A percentile compares a stretch with the other conserved stretches of the same genome.
Conservation (phyloP, 2,113 vertebrate species). For the Engraulis encrasicolus region DNA sequence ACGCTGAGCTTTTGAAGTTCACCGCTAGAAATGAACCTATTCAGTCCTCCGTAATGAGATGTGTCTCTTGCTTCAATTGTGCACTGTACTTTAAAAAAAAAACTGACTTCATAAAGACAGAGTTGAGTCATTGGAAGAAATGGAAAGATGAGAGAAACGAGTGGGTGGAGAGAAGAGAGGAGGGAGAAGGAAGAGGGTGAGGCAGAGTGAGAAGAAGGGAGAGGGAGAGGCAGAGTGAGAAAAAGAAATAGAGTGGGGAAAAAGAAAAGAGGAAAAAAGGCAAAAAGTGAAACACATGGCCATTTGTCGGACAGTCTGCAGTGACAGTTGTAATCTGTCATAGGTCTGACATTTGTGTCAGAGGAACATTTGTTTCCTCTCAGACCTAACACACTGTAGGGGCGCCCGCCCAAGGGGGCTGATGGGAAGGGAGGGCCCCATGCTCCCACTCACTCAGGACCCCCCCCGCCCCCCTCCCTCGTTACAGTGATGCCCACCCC, state of each 20-base stretch:
- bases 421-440: constrained; percentile 22
- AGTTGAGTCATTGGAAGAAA: constrained; percentile 11
- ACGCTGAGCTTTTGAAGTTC: background rate
- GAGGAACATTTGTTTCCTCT: constrained; percentile 38
- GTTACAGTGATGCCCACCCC: constrained; percentile 7
- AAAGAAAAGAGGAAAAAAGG: background rate
- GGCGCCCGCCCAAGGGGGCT: constrained; percentile 33
- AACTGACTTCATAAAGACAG: background rate
- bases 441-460: background rate
- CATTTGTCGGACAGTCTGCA: constrained; percentile 17
- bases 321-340: constrained; percentile 21
- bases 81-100: background rate
- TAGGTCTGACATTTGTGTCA: constrained; percentile 25
- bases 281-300: constrained; percentile 16
- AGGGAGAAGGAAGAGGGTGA: background rate
- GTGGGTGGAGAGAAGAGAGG: background rate
- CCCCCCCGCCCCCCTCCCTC: too few relatives aligned
- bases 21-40: background rate
- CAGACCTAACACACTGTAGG: constrained; percentile 34
- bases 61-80: background rate
- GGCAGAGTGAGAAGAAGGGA: too few relatives aligned
- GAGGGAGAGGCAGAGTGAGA: background rate
- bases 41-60: background rate
- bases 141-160: background rate
- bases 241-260: background rate